A percentile compares a stretch with the other conserved stretches of the same genome.
Conservation (phyloP, 2,113 vertebrate species). For the Amazona guildingii region DNA sequence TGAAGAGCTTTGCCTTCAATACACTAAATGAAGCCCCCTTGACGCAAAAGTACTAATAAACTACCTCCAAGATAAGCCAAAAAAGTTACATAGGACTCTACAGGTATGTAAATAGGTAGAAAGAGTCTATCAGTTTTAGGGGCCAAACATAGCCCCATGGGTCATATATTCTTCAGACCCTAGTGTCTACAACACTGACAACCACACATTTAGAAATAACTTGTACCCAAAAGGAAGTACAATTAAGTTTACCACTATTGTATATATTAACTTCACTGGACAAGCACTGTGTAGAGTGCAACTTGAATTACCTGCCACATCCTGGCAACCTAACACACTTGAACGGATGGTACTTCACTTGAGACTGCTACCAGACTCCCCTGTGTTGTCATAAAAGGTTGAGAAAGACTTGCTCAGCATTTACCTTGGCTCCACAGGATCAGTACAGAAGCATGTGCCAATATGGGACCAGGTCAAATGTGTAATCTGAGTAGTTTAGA, state of each 20-base stretch:
- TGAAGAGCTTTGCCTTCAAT: neutral
- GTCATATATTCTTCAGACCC: neutral
- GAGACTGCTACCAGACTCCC: neutral
- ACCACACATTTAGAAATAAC: neutral
- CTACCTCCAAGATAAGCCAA: neutral
- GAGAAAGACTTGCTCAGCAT: neutral
- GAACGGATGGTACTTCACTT: neutral
- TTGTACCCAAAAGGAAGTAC: neutral
- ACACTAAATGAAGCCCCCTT: neutral
- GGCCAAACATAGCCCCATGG: neutral
- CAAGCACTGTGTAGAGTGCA: neutral
- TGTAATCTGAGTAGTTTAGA: neutral
- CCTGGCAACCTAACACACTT: neutral
- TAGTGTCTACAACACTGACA: neutral
- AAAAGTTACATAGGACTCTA: neutral
- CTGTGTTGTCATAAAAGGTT: neutral
- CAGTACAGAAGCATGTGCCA: neutral
- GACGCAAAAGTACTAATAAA: neutral
- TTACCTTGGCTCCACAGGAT: neutral
- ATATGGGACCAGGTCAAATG: neutral
- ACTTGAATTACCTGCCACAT: neutral
- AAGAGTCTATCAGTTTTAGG: neutral
- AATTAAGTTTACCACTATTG: neutral
- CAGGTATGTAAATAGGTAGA: neutral
- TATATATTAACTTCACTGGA: neutral